Conservation (phyloP, 1,140 invertebrate species). For the Thaumatotibia leucotreta region DNA sequence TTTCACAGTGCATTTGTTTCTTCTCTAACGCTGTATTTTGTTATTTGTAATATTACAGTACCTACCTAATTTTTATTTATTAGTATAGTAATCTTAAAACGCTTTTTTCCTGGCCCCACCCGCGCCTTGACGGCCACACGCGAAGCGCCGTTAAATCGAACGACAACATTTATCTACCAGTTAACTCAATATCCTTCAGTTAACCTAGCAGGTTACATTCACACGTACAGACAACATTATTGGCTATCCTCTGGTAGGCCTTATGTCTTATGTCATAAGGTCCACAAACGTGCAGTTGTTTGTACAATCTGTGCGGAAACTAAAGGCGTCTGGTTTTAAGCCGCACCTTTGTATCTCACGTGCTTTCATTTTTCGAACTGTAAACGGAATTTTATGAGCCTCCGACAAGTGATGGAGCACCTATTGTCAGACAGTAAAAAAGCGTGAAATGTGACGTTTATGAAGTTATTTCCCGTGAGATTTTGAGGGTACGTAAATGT, state of each 20-base stretch:
- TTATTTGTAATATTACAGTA: too few relatives aligned
- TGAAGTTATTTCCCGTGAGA: background rate
- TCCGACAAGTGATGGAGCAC: background rate
- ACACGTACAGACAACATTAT: background rate
- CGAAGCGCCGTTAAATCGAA: constrained; percentile 45
- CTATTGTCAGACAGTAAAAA: background rate
- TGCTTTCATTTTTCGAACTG: too few relatives aligned
- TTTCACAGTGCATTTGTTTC: too few relatives aligned
- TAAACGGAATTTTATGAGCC: background rate
- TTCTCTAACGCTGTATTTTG: too few relatives aligned
- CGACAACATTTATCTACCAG: constrained; percentile 51
- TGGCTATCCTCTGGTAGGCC: too few relatives aligned
- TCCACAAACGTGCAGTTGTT: too few relatives aligned
- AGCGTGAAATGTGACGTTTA: background rate
- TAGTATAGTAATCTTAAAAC: background rate
- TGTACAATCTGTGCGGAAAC: too few relatives aligned
- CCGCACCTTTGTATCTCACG: too few relatives aligned
- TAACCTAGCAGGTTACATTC: background rate
- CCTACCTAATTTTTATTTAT: too few relatives aligned
- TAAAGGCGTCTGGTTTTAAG: too few relatives aligned
- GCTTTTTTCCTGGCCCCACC: constrained; percentile 17
- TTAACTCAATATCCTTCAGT: constrained; percentile 35
- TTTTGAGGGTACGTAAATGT: background rate
- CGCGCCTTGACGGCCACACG: constrained; percentile 37
- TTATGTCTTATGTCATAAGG: too few relatives aligned